phyloP scores from a whole-genome alignment of 2,888 invertebrate species.

The Pelosia muscerda region DNA sequence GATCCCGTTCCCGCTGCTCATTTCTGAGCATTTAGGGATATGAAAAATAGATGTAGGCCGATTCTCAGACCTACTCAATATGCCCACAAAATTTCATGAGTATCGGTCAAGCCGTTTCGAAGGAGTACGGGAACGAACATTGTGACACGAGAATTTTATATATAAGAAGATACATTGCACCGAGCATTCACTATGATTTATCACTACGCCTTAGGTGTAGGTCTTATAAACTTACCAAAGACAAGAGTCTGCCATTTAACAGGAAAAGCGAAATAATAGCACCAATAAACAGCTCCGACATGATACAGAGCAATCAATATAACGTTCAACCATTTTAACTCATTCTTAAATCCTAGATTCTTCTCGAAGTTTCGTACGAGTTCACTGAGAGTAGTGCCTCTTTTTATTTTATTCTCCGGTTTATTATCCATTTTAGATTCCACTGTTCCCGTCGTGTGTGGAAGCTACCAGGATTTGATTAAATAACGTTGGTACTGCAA shows the following conservation, averaged over 20 bases:
- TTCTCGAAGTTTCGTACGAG: constrained; percentile 71
- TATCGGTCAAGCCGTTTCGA: no score
- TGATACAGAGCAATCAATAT: constrained; percentile 74
- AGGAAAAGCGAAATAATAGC: constrained; percentile 74
- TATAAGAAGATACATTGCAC: no score
- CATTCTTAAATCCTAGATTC: constrained; percentile 76
- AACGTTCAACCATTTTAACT: constrained; percentile 78
- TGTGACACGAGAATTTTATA: no score
- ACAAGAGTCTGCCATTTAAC: constrained; percentile 79
- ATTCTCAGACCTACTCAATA: no score
- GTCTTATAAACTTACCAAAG: constrained; percentile 67
- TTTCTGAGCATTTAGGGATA: no score
- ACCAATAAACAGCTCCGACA: constrained; percentile 75
- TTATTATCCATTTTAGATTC: constrained; percentile 35
- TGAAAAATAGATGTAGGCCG: no score
- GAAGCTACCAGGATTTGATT: constrained; percentile 26
- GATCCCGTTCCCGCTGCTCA: no score
- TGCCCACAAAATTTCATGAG: no score
- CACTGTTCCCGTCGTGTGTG: constrained; percentile 26
- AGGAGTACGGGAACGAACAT: no score
- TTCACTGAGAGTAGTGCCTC: constrained; percentile 61
- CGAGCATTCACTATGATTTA: neutral
- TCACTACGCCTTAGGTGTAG: neutral
- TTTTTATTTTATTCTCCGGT: constrained; percentile 56
- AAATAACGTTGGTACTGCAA: neutral